These are phyloP conservation scores for Oxycera nigricornis DNA, from an alignment of 2,888 invertebrate species.

Conservation along the genomic window DNA sequence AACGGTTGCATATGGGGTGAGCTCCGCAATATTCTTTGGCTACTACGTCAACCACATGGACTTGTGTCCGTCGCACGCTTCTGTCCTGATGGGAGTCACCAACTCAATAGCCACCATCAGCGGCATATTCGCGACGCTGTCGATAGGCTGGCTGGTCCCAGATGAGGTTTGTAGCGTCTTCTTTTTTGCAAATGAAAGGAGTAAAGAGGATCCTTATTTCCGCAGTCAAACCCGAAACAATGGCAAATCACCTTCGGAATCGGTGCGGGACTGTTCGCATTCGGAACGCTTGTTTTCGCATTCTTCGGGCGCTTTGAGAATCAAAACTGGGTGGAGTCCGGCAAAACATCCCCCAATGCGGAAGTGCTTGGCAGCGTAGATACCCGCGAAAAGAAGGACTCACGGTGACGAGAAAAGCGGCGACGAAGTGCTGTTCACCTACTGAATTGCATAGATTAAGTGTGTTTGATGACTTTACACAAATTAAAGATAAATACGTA, in stretches of 20 bases:
- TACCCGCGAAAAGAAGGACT: not conserved
- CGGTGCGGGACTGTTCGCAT: constrained; percentile 64
- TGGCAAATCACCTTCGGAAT: constrained; percentile 68
- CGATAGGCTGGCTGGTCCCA: constrained; percentile 66
- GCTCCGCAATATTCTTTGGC: constrained; percentile 68
- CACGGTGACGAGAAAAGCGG: too few relatives aligned
- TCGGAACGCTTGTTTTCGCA: constrained; percentile 65
- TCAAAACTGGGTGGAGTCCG: not conserved
- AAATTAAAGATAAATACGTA: too few relatives aligned
- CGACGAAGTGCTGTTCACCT: too few relatives aligned
- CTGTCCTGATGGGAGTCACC: constrained; percentile 74
- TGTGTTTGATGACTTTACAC: too few relatives aligned
- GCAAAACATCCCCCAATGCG: not conserved
- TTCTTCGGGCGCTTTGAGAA: constrained; percentile 57
- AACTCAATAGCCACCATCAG: constrained; percentile 70
- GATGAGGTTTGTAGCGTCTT: constrained; percentile 62
- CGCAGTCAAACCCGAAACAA: constrained; percentile 56
- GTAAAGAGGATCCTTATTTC: too few relatives aligned
- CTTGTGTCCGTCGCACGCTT: constrained; percentile 73
- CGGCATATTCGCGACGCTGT: constrained; percentile 69
- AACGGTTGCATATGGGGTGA: constrained; percentile 68
- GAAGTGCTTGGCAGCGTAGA: not conserved
- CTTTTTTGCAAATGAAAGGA: not conserved
- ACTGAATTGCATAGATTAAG: too few relatives aligned
- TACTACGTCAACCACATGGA: constrained; percentile 75